phyloP scores from a whole-genome alignment of 2,797 vertebrate genomes.

The Xyrichtys novacula region DNA sequence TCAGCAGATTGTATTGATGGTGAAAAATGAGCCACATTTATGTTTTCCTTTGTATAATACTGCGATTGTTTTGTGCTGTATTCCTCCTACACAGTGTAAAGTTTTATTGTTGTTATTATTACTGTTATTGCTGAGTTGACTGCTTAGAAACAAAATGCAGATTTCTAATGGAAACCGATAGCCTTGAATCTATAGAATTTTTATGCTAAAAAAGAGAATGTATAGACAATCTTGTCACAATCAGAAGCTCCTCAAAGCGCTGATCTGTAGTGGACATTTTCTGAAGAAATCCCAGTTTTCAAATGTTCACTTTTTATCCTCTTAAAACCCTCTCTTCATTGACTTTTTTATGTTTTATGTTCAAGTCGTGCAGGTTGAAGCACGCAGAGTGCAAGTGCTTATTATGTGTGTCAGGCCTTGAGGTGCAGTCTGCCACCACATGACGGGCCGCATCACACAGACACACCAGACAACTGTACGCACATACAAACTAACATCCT shows the following conservation, averaged over 20 bases:
- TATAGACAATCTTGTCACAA: slow-evolving; percentile 87
- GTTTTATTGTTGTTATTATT: slow-evolving; percentile 66
- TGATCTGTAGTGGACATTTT: slow-evolving; percentile 71
- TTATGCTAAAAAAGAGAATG: slow-evolving; percentile 82
- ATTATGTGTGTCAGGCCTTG: slow-evolving; percentile 59
- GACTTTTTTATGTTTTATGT: slow-evolving; percentile 23
- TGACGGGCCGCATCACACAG: slow-evolving; percentile 73
- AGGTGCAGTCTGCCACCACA: slow-evolving; percentile 71
- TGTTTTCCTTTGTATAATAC: slow-evolving; percentile 68
- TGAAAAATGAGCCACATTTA: slow-evolving; percentile 70
- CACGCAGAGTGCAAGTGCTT: slow-evolving; percentile 35
- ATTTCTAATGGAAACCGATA: slow-evolving; percentile 81
- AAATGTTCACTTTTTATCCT: slow-evolving; percentile 43
- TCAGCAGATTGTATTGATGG: slow-evolving; percentile 76
- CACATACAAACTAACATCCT: slow-evolving; percentile 31
- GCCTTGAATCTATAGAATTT: slow-evolving; percentile 81
- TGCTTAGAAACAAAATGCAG: slow-evolving; percentile 76
- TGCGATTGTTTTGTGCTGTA: slow-evolving; percentile 72
- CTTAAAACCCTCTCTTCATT: slow-evolving; percentile 15
- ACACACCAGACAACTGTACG: slow-evolving; percentile 56
- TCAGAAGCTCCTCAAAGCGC: slow-evolving; percentile 68
- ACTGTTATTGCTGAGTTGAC: slow-evolving; percentile 64
- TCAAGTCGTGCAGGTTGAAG: slow-evolving; percentile 58
- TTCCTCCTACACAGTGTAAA: slow-evolving; percentile 68
- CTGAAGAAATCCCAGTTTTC: slow-evolving; percentile 53